Evolutionary conservation across 2,888 invertebrate genomes (phyloP).

Genomic region (Leucoptera coffeella): DNA sequence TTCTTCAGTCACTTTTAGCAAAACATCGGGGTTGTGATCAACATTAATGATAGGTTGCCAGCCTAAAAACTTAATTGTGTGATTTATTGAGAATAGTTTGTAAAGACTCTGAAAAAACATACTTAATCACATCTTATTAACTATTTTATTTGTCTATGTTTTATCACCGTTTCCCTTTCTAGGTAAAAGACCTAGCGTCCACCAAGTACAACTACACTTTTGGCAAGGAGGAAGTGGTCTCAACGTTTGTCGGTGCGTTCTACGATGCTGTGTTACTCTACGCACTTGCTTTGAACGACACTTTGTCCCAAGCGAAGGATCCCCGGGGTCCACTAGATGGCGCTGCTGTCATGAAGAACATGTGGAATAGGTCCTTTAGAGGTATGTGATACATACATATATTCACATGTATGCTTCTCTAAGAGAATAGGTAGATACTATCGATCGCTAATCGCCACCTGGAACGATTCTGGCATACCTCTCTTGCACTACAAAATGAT

Average conservation of each 20-base stretch:
- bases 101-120: too few relatives aligned
- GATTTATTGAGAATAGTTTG: too few relatives aligned
- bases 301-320: slow-evolving; percentile 50
- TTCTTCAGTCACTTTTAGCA: too few relatives aligned
- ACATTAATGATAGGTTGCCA: too few relatives aligned
- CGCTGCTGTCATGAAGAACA: slow-evolving; percentile 71
- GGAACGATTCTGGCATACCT: too few relatives aligned
- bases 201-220: slow-evolving; percentile 68
- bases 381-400: too few relatives aligned
- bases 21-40: too few relatives aligned
- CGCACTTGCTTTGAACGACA: slow-evolving; percentile 85
- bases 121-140: too few relatives aligned
- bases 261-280: slow-evolving; percentile 95
- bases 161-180: slow-evolving; percentile 6
- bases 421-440: slow-evolving; percentile 2
- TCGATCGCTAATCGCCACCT: too few relatives aligned
- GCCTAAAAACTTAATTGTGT: too few relatives aligned
- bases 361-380: slow-evolving; percentile 83
- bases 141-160: background rate
- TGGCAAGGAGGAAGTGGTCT: slow-evolving; percentile 70
- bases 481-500: slow-evolving; percentile 1
- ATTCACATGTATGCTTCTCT: too few relatives aligned
- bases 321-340: slow-evolving; percentile 64
- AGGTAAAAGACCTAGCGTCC: slow-evolving; percentile 64
- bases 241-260: slow-evolving; percentile 90